Evolutionary conservation across 1,140 invertebrate genomes (phyloP).

Genomic region (Dysdera silvatica): DNA sequence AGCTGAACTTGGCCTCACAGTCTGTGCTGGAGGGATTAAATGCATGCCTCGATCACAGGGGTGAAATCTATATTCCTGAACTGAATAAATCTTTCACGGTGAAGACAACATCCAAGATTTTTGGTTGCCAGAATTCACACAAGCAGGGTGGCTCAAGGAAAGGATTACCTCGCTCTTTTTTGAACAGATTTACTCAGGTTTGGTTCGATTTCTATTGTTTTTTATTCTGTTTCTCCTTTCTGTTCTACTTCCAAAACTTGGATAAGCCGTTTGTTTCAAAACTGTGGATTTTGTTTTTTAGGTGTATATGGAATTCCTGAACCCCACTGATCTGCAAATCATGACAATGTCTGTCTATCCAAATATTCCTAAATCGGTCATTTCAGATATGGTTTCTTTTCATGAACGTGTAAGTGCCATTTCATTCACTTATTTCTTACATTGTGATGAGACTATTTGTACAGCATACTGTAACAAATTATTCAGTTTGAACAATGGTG

Average conservation of each 20-base stretch:
- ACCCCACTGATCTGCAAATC: conserved; percentile 62
- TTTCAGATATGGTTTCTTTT: conserved; percentile 70
- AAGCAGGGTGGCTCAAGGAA: conserved; percentile 89
- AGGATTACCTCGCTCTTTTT: conserved; percentile 90
- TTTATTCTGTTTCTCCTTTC: conserved; percentile 3
- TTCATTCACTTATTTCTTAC: conserved; percentile 1
- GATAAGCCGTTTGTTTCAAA: too few species aligned
- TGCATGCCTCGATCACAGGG: conserved; percentile 95
- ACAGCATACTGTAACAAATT: too few species aligned
- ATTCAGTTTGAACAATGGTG: too few species aligned
- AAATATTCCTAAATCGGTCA: conserved; percentile 44
- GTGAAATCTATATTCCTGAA: conserved; percentile 93
- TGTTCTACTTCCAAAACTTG: too few species aligned
- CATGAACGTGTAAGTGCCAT: conserved; percentile 52
- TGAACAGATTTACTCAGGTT: conserved; percentile 95
- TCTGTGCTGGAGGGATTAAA: conserved; percentile 96
- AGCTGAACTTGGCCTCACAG: conserved; percentile 94
- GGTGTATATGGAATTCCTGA: conserved; percentile 76
- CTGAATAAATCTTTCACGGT: conserved; percentile 71
- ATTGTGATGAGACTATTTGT: too few species aligned
- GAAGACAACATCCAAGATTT: conserved; percentile 64
- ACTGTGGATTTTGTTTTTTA: too few species aligned
- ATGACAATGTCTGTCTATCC: conserved; percentile 49
- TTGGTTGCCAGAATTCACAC: conserved; percentile 98
- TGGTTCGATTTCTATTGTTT: not conserved